Evolutionary conservation across 2,888 invertebrate genomes (phyloP), one percentile per base, ranked within the genome.

Genomic region (Notodonta ziczac): DNA sequence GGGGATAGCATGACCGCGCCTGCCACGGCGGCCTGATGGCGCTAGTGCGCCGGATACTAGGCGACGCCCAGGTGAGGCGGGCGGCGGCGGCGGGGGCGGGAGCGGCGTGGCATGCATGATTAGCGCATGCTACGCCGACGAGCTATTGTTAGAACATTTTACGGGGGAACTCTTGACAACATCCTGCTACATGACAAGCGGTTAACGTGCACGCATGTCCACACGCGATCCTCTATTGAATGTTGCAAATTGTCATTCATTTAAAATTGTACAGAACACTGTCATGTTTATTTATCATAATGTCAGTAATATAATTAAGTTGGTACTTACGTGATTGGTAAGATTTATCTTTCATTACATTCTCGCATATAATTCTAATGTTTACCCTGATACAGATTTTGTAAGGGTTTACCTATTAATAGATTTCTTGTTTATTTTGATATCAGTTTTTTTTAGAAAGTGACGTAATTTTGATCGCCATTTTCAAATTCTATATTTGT

Each of bases 31-130:
- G 96, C 94, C 96, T 96, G 94, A 96, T 97, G 96, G 96, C 96
- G 94, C 96, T 97, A 94, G 97, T 97, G 96, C 96, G 97, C 93
- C 96, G 96, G 86, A 96, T 97, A 90, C 95, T 97, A 86, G 95
- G 96, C 91, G 97, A 97, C 95, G 97, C 97, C 91, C 97, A 97
- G 96, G 96, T 97, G 89, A 93, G 86, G 9, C 58, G 50, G 50
- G 50, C 50, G 50, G 24, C 24, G 24, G 24, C 24, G 24, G 24
- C 24, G 24, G 24, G 24, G 46, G 42, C 44, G 48, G 35, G 56
- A 35, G 40, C 59, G 59, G n/a, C 13, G 44, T 12, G 56, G 64
- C 70, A 72, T 73, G 74, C 72, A 76, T 73, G 73, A 79, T 80
- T 76, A 78, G 69, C 71, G 60, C 70, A 60, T 69, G 65, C 70